These are phyloP conservation scores for Daphoenositta chrysoptera DNA, from an alignment of 2,113 vertebrate genomes.

Conservation along the genomic window DNA sequence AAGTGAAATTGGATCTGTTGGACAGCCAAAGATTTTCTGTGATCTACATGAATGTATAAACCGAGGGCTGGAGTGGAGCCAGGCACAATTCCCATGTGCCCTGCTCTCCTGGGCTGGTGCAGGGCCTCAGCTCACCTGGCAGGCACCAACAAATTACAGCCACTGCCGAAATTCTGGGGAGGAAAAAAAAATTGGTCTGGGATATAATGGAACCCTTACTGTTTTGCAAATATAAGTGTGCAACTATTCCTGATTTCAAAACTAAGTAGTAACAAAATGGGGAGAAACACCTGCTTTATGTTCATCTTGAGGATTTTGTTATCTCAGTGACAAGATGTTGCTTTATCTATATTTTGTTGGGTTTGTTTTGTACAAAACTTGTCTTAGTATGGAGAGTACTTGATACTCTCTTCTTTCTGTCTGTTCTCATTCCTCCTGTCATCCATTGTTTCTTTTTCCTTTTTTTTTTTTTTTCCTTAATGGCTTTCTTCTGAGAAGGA, in stretches of 20 bases:
- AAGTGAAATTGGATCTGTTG: not conserved
- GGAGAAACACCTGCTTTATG: not conserved
- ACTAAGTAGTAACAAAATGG: not conserved
- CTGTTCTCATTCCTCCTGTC: not conserved
- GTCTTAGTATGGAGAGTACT: not conserved
- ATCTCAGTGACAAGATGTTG: not conserved
- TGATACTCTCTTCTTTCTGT: not conserved
- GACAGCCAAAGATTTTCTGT: not conserved
- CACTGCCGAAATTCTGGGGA: not conserved
- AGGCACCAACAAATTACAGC: not conserved
- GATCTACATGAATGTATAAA: accelerated
- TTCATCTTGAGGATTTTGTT: not conserved
- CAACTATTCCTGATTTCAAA: not conserved
- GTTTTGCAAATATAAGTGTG: not conserved
- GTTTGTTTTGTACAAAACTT: not conserved
- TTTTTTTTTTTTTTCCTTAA: not conserved
- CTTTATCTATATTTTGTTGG: not conserved
- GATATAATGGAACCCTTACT: not conserved
- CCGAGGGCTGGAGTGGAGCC: not conserved
- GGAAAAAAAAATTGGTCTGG: not conserved
- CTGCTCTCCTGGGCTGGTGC: not conserved
- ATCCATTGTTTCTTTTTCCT: not conserved
- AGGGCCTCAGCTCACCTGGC: not conserved
- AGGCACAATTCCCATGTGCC: not conserved
- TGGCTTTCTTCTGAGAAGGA: not conserved